Evolutionary conservation across 1,140 invertebrate species (phyloP).

Genomic region (Eupristina koningsbergeri): DNA sequence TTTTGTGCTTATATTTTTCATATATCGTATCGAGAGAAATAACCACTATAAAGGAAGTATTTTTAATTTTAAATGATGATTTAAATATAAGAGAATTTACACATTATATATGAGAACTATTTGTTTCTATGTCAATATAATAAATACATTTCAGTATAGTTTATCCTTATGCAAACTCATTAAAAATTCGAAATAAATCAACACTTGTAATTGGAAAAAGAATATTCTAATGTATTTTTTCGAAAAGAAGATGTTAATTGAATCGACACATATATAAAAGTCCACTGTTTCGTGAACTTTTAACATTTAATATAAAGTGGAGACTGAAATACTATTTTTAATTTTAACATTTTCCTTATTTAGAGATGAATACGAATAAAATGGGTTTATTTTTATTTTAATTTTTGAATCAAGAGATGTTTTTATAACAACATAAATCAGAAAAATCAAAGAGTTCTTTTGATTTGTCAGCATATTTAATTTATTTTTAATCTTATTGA

Average conservation of each 20-base stretch:
- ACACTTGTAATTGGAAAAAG: background rate
- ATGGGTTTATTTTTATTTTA: background rate
- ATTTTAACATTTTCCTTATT: background rate
- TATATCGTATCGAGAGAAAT: too few relatives aligned
- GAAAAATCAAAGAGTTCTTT: background rate
- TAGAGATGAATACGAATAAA: background rate
- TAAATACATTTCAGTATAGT: background rate
- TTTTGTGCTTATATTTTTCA: too few relatives aligned
- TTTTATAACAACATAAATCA: background rate
- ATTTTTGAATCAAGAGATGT: background rate
- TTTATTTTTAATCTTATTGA: background rate
- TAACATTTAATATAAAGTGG: background rate
- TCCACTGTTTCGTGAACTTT: background rate
- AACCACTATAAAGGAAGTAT: background rate
- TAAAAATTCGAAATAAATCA: constrained; percentile 7
- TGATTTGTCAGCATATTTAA: background rate
- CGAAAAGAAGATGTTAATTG: background rate
- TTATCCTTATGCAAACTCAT: background rate
- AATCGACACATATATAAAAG: background rate
- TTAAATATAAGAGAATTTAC: background rate
- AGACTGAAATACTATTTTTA: background rate
- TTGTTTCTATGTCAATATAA: background rate
- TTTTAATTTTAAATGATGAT: background rate
- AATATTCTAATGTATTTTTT: background rate
- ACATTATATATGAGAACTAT: background rate